Percentiles rank a stretch among this genome's conserved stretches.
Conservation (phyloP, 2,888 invertebrate genomes). For the Tetheella fluctuosa region DNA sequence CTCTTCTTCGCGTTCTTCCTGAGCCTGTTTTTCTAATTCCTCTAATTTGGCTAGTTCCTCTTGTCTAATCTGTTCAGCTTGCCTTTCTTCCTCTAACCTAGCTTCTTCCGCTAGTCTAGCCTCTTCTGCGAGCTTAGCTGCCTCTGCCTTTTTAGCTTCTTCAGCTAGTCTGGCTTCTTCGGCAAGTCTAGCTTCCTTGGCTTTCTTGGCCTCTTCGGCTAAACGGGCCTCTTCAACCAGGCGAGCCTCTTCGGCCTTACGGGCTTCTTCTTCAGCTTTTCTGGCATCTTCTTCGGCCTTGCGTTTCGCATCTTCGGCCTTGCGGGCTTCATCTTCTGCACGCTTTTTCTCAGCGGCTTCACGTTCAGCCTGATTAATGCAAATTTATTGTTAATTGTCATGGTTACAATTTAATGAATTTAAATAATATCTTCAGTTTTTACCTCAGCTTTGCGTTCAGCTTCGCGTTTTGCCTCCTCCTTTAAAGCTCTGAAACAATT, state of each 20-base stretch:
- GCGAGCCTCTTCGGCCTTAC: constrained; percentile 65
- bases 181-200: constrained; percentile 69
- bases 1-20: constrained; percentile 87
- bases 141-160: constrained; percentile 68
- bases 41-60: constrained; percentile 83
- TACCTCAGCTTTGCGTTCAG: constrained; percentile 80
- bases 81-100: constrained; percentile 67
- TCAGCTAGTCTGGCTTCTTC: constrained; percentile 75
- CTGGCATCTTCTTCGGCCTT: constrained; percentile 48
- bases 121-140: constrained; percentile 72
- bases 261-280: constrained; percentile 71
- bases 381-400: neutral
- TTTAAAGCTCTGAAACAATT: constrained; percentile 71
- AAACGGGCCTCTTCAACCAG: constrained; percentile 71
- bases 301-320: constrained; percentile 66
- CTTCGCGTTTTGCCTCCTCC: constrained; percentile 80
- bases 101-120: constrained; percentile 71
- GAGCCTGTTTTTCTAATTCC: constrained; percentile 85
- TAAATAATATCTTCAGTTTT: constrained; percentile 16
- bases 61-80: constrained; percentile 81
- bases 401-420: neutral
- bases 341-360: constrained; percentile 56
- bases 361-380: constrained; percentile 59
- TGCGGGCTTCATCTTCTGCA: constrained; percentile 71
- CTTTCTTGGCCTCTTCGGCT: constrained; percentile 69